Base-by-base conservation (phyloP, 2,797 vertebrate species). In the Coluber constrictor region DNA sequence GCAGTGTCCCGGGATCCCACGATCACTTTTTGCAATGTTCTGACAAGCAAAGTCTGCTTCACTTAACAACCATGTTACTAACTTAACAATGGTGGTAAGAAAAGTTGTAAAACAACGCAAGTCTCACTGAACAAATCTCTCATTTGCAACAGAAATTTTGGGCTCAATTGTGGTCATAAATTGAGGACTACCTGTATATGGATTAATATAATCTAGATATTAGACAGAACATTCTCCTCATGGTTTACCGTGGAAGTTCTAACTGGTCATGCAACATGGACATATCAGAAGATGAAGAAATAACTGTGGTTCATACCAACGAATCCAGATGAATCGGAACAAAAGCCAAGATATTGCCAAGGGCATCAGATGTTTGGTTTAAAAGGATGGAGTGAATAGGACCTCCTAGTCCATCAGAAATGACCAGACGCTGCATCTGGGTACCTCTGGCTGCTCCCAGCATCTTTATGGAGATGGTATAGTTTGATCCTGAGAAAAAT, bases 391-490 rank as follows among this genome's bases (percentile, higher is more conserved):
- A 37, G 11, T 87, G 83, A 23, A 79, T 43, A 16, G 25, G 83
- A 27, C 6, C 20, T 18, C 61, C 43, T 20, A 23, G 15, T 16
- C n/a, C 54, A 13, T 83, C 86, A 54, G 86, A 16, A 15, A 54
- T 0, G 20, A 74, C 8, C 79, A 94, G 56, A 25, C 18, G 56
- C 29, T 90, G n/a, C 6, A 92, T 5, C 10, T 43, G 43, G 4
- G 47, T 27, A 60, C 61, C 61, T 59, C 5, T 5, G 11, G n/a
- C 18, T 3, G 74, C 83, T 0, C 63, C 91, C 91, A 89, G 54
- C 2, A 94, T 16, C 83, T 87, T 92, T 61, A 92, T 29, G 2
- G 93, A 94, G 83, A 92, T 47, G 1, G 56, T 92, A 27, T 94
- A 94, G 55, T 90, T 79, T 5, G 54, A 59, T 6, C 87, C 93